Evolutionary conservation across 2,797 vertebrate genomes (phyloP), one percentile per base, ranked within the genome.

Genomic region (Halcyon badia): DNA sequence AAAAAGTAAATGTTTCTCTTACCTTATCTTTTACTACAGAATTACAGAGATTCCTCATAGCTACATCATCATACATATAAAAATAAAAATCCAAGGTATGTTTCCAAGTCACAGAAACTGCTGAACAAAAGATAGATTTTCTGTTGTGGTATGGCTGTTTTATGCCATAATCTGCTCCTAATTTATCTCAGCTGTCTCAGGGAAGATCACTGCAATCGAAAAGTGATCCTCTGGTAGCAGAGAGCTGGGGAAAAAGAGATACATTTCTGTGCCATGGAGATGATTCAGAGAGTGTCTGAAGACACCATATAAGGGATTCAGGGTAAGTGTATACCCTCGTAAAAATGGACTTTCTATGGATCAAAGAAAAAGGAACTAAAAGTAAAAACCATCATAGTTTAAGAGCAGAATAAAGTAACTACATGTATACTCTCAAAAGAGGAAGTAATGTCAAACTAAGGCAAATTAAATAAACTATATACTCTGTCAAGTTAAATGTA

Each of bases 51-150:
- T 87, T 93, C 61, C 61, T 93, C 54, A 87, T 33, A 83, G 46
- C 48, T 73, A 77, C 49, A 78, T 89, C 83, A 84, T 78, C 80
- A 71, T 25, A 70, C 14, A 41, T 10, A 77, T 16, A 87, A 75
- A 94, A 94, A 87, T 66, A 79, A 95, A 95, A 93, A 90, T n/a
- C 68, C 68, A 92, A 97, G 44, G 41, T 91, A 89, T 81, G 37
- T 52, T 92, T 94, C 71, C 41, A 92, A 91, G 71, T 89, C 42
- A 66, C 57, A 93, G 52, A 89, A 96, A 94, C 31, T 85, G 44
- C 81, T 54, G 35, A 96, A 92, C 35, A 85, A 92, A 94, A 89
- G 83, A 83, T 19, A 87, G 48, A 77, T 83, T 96, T 94, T 92
- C 89, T 94, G 84, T 48, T 25, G 22, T 35, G 12, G 26, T 80